These are phyloP conservation scores for Cydia amplana DNA, from an alignment of 1,140 invertebrate genomes.

Conservation along the genomic window DNA sequence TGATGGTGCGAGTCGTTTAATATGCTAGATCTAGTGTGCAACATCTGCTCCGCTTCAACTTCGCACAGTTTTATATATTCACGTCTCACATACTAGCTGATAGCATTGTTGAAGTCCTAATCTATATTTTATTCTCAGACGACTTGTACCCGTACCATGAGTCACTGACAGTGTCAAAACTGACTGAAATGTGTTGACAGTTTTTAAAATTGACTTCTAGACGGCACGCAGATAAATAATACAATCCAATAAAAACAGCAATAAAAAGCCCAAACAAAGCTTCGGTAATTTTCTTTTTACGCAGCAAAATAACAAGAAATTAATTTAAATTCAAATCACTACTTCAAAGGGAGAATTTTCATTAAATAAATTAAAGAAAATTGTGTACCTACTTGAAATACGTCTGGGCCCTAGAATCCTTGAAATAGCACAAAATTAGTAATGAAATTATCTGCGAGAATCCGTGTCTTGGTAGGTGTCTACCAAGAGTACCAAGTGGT, in stretches of 20 bases:
- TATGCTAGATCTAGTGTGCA: too few relatives aligned
- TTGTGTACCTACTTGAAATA: background rate
- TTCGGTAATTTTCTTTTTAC: background rate
- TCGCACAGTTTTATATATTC: too few relatives aligned
- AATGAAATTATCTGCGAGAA: background rate
- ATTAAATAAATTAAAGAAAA: constrained; percentile 1
- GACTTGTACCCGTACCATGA: too few relatives aligned
- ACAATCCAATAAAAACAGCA: background rate
- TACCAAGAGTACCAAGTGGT: too few relatives aligned
- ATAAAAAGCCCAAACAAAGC: background rate
- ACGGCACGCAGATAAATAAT: background rate
- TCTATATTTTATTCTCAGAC: too few relatives aligned
- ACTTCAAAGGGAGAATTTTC: background rate
- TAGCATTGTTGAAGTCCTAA: too few relatives aligned
- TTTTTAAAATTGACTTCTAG: too few relatives aligned
- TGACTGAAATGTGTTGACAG: too few relatives aligned
- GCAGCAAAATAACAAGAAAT: background rate
- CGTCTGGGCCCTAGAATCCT: background rate
- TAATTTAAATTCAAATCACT: constrained; percentile 9
- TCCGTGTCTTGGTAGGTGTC: background rate
- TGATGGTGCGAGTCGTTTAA: too few relatives aligned
- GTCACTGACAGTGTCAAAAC: too few relatives aligned
- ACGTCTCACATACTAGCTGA: too few relatives aligned
- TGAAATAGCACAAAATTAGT: background rate
- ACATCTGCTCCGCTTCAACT: too few relatives aligned